Evolutionary conservation across 53 echinoderm and acorn worm species (phyloP), one percentile per base, ranked within the genome.

Genomic region (Stichopus horrens): DNA sequence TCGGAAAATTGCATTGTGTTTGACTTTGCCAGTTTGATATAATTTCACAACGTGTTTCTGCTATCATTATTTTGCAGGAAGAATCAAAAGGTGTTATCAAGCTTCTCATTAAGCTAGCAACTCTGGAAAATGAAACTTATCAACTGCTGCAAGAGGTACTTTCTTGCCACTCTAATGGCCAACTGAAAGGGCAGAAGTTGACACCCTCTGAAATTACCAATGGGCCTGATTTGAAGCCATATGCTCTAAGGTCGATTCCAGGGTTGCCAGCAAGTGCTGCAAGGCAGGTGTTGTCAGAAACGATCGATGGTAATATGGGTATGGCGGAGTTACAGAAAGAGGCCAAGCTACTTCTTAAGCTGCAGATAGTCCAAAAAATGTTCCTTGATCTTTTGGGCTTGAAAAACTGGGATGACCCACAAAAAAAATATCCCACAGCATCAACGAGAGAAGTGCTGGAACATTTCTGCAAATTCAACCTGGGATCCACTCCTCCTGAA

Each of bases 121-220:
- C 85, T 4, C 13, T 85, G 52, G 85, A 85, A 5, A 10, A 85
- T 23, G 85, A 37, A 1, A 67, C 68, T 5, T 85, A 85, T 60
- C 66, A 85, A 22, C 52, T 85, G 10, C 85, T 85, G 5, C 85
- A 85, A 21, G 85, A 68, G 52, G 85, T 85, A 2, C 68, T 85
- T 2, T 51, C 7, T 23, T 52, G 2, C 9, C 67, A 85, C 16
- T 23, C 51, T 7, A 85, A 85, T 8, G 85, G 68, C 10, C 21
- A 66, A 18, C 66, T 85, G 37, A 85, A 85, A 57, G 85, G 85
- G 37, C 85, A 85, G 68, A 85, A 85, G 14, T 52, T 85, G 53
- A 57, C 85, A 9, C 7, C 23, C 9, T 23, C 4, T 9, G 85
- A 85, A 23, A 85, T 85, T 6, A 85, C 52, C 51, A 85, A 9